Conservation (phyloP, 2,113 vertebrate genomes). For the Tamias sibiricus region DNA sequence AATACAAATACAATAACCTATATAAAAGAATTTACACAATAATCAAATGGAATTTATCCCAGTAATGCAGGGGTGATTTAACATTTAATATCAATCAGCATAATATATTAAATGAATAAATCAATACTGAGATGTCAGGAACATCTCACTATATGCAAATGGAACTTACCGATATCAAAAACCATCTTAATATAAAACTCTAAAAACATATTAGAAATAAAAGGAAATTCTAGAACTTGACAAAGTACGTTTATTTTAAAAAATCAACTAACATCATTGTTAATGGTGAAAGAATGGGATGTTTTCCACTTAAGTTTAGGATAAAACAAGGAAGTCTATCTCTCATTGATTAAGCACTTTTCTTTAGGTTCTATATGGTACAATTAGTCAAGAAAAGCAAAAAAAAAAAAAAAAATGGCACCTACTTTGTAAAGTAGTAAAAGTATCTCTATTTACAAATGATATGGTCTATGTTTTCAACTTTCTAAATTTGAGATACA, state of each 20-base stretch:
- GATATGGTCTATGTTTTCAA: not conserved
- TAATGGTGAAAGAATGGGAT: not conserved
- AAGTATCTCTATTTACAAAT: not conserved
- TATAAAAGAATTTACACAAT: not conserved
- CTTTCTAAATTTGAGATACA: not conserved
- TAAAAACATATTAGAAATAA: not conserved
- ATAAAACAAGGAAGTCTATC: not conserved
- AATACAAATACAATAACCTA: not conserved
- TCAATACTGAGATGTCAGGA: not conserved
- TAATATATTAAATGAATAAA: not conserved
- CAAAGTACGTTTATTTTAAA: not conserved
- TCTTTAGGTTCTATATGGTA: not conserved
- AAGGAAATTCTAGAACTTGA: not conserved
- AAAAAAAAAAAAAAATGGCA: not conserved
- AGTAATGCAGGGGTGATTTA: not conserved
- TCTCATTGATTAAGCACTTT: not conserved
- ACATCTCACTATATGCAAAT: not conserved
- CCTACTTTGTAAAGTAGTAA: not conserved
- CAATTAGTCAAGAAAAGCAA: not conserved
- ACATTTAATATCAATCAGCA: not conserved
- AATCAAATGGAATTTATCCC: not conserved
- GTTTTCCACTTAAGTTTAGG: not conserved
- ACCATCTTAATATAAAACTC: not conserved
- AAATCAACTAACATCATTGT: not conserved
- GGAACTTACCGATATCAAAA: not conserved